phyloP scores from a whole-genome alignment of 2,797 vertebrate species.

The Notolepis coatsorum region DNA sequence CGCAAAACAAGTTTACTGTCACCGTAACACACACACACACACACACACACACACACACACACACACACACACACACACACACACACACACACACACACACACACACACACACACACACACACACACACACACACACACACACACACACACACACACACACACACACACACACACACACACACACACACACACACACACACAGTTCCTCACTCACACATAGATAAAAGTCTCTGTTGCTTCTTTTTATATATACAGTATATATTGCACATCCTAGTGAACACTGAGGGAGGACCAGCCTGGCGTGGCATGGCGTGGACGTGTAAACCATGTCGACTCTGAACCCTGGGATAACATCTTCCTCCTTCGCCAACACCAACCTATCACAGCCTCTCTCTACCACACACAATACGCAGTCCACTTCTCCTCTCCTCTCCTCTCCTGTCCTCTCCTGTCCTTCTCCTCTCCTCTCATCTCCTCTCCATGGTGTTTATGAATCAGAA shows the following conservation, averaged over 20 bases:
- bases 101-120: no score
- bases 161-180: conserved; percentile 9
- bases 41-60: no score
- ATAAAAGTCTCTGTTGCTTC: conserved; percentile 38
- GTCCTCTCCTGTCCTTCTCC: conserved; percentile 43
- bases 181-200: conserved; percentile 38
- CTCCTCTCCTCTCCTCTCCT: conserved; percentile 34
- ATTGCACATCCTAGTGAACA: conserved; percentile 79
- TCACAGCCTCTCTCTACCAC: conserved; percentile 16
- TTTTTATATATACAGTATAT: no score
- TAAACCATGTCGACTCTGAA: conserved; percentile 74
- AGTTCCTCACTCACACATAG: conserved; percentile 17
- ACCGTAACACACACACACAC: no score
- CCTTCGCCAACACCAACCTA: neutral
- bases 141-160: no score
- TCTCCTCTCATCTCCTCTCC: conserved; percentile 38
- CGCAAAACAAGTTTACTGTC: no score
- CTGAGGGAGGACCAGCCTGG: conserved; percentile 59
- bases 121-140: no score
- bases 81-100: no score
- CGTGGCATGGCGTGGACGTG: conserved; percentile 69
- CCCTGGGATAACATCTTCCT: conserved; percentile 61
- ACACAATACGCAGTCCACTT: conserved; percentile 39
- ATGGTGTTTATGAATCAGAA: conserved; percentile 24
- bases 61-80: no score